phyloP scores from a whole-genome alignment of 1,140 invertebrate genomes.

The Micrasema minimum region DNA sequence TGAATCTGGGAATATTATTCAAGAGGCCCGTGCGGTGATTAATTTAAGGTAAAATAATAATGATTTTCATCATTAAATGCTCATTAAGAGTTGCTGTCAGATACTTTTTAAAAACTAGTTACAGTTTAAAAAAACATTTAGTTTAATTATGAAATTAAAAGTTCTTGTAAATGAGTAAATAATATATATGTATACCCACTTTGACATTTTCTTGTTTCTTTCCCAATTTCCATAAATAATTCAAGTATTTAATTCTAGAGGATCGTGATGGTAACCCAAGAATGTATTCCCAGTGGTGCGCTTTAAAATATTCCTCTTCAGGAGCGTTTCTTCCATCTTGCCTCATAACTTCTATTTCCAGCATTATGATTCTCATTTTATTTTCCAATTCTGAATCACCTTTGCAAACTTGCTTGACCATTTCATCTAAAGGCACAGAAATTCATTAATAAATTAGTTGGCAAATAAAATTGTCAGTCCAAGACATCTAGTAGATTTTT shows the following conservation, averaged over 20 bases:
- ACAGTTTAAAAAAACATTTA: no score
- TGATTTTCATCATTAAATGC: no score
- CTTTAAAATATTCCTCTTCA: constrained; percentile 57
- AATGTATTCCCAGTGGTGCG: constrained; percentile 71
- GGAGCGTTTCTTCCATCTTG: constrained; percentile 70
- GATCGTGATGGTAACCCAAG: constrained; percentile 62
- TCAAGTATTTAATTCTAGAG: constrained; percentile 69
- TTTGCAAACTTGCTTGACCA: constrained; percentile 33
- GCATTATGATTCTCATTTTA: constrained; percentile 64
- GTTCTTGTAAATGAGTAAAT: no score
- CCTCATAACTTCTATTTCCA: constrained; percentile 69
- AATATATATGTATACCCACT: no score
- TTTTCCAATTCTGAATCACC: constrained; percentile 59
- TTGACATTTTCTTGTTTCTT: constrained; percentile 64
- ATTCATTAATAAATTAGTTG: constrained; percentile 1
- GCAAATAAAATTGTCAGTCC: no score
- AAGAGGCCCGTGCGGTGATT: no score
- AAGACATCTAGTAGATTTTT: background rate
- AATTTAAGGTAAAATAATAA: no score
- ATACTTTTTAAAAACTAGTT: no score
- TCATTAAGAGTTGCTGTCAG: no score
- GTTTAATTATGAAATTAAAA: no score
- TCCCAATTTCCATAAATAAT: constrained; percentile 73
- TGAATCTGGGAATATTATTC: no score
- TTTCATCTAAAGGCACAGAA: constrained; percentile 30